These are phyloP conservation scores for Drosophila fuyamai DNA, from an alignment of 1,140 invertebrate genomes.

Conservation along the genomic window DNA sequence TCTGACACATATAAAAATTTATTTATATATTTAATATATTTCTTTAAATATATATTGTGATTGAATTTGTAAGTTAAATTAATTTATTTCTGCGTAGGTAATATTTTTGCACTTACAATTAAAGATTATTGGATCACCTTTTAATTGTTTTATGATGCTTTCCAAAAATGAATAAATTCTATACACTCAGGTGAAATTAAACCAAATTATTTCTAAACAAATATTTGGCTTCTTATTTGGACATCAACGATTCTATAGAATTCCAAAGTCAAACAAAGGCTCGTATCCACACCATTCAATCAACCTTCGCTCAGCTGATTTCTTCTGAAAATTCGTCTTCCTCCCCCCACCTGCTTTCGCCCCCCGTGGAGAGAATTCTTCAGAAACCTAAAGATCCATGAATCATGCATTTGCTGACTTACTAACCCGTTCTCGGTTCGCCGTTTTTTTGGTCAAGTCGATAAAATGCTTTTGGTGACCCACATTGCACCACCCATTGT, in stretches of 20 bases:
- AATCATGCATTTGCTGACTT: conserved; percentile 63
- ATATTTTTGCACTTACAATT: too few relatives aligned
- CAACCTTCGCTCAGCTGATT: conserved; percentile 4
- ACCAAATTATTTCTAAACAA: not conserved
- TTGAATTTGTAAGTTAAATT: too few relatives aligned
- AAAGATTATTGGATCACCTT: too few relatives aligned
- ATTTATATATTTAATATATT: too few relatives aligned
- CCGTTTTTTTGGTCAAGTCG: conserved; percentile 53
- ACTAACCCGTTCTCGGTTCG: conserved; percentile 60
- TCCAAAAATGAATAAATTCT: too few relatives aligned
- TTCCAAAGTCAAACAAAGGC: not conserved
- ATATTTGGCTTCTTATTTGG: not conserved
- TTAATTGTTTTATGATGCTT: too few relatives aligned
- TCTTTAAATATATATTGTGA: too few relatives aligned
- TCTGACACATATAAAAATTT: too few relatives aligned
- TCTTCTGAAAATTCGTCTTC: not conserved
- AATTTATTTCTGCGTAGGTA: too few relatives aligned
- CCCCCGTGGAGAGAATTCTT: conserved; percentile 17
- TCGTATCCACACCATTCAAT: not conserved
- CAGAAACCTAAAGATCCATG: conserved; percentile 48
- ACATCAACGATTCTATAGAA: not conserved
- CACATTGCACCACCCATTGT: conserved; percentile 58
- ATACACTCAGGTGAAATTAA: too few relatives aligned
- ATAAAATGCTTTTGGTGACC: conserved; percentile 67
- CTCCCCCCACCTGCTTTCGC: not conserved